Conservation (phyloP, 2,797 vertebrate species). For the Hypotaenidia philippensis region DNA sequence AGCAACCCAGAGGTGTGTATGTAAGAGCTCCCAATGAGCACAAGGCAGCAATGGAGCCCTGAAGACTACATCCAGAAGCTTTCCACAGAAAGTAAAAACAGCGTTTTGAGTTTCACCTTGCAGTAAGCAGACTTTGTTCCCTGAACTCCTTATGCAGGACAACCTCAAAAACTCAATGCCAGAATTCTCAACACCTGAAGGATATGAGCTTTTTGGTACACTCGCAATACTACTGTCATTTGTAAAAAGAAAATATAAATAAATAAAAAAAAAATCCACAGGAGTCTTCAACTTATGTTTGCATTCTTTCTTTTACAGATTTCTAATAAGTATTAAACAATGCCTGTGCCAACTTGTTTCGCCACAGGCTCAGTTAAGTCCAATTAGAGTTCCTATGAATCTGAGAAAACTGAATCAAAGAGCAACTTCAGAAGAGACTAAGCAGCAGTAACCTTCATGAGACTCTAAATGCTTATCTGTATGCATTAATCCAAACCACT, state of each 20-base stretch:
- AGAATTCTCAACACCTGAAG: background rate
- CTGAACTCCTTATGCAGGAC: background rate
- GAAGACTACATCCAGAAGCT: background rate
- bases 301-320: background rate
- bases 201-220: background rate
- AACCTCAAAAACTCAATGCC: background rate
- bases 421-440: constrained; percentile 54
- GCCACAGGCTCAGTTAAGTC: constrained; percentile 35
- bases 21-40: background rate
- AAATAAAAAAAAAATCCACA: background rate
- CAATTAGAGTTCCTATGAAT: constrained; percentile 64
- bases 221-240: background rate
- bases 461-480: constrained; percentile 28
- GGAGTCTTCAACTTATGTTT: background rate
- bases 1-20: background rate
- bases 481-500: constrained; percentile 14
- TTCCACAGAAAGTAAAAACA: background rate
- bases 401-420: constrained; percentile 52
- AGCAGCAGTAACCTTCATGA: constrained; percentile 45
- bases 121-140: background rate
- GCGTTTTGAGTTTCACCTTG: background rate
- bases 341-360: constrained; percentile 25
- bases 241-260: background rate
- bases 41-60: background rate
- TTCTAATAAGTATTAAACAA: constrained; percentile 41